Conservation (phyloP, 2,888 invertebrate genomes). For the Pinctada fucata region DNA sequence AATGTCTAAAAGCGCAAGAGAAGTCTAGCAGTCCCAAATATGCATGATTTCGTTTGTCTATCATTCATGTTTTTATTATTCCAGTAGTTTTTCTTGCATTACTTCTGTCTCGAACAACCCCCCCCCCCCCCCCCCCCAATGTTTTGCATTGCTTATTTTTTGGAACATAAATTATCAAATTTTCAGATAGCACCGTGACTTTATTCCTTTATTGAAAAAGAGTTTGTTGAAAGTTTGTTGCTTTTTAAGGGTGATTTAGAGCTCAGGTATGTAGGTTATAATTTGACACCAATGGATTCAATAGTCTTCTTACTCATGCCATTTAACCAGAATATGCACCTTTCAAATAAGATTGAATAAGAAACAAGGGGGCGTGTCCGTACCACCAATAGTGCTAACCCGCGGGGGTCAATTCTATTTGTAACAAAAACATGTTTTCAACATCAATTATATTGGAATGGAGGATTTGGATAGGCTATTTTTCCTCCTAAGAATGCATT, state of each 20-base stretch:
- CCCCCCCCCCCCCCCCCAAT: no score
- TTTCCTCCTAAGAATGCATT: constrained; percentile 27
- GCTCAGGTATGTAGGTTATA: neutral
- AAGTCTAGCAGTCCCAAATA: no score
- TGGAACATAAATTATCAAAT: no score
- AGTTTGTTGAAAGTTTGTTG: no score
- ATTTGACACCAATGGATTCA: neutral
- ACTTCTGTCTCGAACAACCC: no score
- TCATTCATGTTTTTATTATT: no score
- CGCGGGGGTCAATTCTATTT: constrained; percentile 26
- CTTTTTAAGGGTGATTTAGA: neutral
- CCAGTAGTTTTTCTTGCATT: no score
- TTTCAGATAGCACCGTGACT: no score
- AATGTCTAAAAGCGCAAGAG: no score
- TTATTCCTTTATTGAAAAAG: no score
- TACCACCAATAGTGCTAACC: constrained; percentile 23
- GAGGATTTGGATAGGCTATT: constrained; percentile 26
- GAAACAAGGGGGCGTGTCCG: constrained; percentile 19
- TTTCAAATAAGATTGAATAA: constrained; percentile 32
- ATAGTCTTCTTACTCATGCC: neutral
- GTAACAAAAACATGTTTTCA: constrained; percentile 34
- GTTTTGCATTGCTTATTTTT: no score
- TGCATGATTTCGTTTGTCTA: no score
- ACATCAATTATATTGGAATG: constrained; percentile 32
- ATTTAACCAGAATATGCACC: constrained; percentile 7